Percentiles rank a stretch among this genome's conserved stretches.
phyloP scores from a whole-genome alignment of 2,797 vertebrate genomes.

The Morus bassanus region DNA sequence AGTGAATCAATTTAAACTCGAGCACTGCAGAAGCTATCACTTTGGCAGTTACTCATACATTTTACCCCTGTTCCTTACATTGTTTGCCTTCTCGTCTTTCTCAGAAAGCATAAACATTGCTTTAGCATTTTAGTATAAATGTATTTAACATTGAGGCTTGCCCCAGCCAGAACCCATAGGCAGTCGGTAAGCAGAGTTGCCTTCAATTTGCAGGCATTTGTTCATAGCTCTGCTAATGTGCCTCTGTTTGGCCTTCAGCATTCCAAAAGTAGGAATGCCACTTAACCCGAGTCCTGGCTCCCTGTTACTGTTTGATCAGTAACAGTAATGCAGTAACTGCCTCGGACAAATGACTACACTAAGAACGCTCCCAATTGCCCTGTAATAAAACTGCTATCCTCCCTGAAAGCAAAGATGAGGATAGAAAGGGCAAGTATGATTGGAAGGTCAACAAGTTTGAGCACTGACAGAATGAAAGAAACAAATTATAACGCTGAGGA shows the following conservation, averaged over 20 bases:
- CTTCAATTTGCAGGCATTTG: not conserved
- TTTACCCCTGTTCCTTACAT: not conserved
- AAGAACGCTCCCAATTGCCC: conserved; percentile 42
- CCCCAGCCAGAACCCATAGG: not conserved
- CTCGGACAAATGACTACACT: conserved; percentile 31
- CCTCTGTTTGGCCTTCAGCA: conserved; percentile 23
- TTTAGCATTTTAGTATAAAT: not conserved
- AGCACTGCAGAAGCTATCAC: not conserved
- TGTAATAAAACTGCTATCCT: conserved; percentile 30
- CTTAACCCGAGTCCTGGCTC: not conserved
- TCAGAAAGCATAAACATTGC: not conserved
- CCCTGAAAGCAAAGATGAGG: conserved; percentile 35
- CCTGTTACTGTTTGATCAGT: conserved; percentile 41
- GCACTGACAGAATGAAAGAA: conserved; percentile 52
- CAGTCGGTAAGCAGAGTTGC: not conserved
- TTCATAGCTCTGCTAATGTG: not conserved
- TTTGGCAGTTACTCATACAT: not conserved
- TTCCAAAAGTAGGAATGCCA: conserved; percentile 31
- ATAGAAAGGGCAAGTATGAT: conserved; percentile 46
- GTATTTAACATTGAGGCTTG: not conserved
- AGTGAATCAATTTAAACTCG: not conserved
- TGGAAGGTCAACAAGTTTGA: conserved; percentile 64
- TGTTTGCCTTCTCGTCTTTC: not conserved
- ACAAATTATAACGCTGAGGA: conserved; percentile 21
- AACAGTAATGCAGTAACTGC: conserved; percentile 13